phyloP scores from a whole-genome alignment of 2,113 vertebrate genomes.

The Ictidomys tridecemlineatus region DNA sequence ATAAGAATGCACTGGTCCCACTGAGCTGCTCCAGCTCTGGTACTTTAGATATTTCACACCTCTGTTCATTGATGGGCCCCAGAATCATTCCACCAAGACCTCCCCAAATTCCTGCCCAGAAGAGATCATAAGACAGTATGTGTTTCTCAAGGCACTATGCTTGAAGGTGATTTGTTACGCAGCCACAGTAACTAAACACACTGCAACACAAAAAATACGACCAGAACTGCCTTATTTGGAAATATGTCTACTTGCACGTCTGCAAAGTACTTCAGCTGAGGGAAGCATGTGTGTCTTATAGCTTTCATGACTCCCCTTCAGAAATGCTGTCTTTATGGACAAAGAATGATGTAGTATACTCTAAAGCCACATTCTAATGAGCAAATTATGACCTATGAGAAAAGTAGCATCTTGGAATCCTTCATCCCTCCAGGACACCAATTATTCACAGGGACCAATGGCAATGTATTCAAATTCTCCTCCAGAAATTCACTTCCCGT shows the following conservation, averaged over 20 bases:
- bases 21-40: background rate
- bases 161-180: background rate
- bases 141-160: background rate
- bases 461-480: background rate
- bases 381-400: slow-evolving; percentile 47
- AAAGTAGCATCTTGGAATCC: background rate
- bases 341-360: slow-evolving; percentile 9
- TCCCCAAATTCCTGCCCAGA: background rate
- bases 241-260: background rate
- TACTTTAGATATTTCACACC: background rate
- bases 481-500: background rate
- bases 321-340: slow-evolving; percentile 42
- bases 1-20: rapidly evolving
- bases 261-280: background rate
- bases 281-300: slow-evolving; percentile 41
- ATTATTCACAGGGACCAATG: slow-evolving; percentile 26
- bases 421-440: background rate
- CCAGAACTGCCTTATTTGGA: background rate
- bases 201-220: background rate
- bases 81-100: background rate
- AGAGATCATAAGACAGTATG: background rate
- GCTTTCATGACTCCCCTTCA: slow-evolving; percentile 59
- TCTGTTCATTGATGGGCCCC: too few relatives aligned
- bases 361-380: slow-evolving; percentile 37
- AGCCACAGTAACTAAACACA: background rate